Evolutionary conservation across 2,797 vertebrate genomes (phyloP).

Genomic region (Euphonia xanthogaster): DNA sequence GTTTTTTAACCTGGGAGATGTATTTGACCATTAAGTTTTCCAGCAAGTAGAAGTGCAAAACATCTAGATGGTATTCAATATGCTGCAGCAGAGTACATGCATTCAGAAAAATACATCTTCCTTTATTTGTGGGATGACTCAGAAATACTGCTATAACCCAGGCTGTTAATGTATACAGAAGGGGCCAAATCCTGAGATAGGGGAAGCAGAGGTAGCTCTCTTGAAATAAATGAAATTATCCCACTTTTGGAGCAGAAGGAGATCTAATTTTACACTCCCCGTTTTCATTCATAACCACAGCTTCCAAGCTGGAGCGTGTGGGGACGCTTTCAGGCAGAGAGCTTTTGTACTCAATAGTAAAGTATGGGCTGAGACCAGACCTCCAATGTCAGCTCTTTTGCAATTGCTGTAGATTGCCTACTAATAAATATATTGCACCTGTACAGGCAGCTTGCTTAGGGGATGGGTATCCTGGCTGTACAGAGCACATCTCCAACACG

Average conservation of each 20-base stretch:
- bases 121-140: neutral
- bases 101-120: neutral
- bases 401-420: neutral
- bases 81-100: neutral
- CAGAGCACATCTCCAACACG: neutral
- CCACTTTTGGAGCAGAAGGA: neutral
- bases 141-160: neutral
- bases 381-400: neutral
- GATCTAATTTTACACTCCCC: neutral
- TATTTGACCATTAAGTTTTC: neutral
- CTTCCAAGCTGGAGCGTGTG: accelerated
- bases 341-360: neutral
- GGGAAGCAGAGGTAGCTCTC: neutral
- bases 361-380: neutral
- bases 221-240: neutral
- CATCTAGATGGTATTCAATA: neutral
- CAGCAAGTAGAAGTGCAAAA: neutral
- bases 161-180: neutral
- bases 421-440: neutral
- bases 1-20: neutral
- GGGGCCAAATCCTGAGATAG: neutral
- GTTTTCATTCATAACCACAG: neutral
- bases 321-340: neutral
- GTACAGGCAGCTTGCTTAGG: neutral
- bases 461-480: neutral